These are phyloP conservation scores for Callyntrura sp. DNA, from an alignment of 2,888 invertebrate genomes.

Conservation along the genomic window DNA sequence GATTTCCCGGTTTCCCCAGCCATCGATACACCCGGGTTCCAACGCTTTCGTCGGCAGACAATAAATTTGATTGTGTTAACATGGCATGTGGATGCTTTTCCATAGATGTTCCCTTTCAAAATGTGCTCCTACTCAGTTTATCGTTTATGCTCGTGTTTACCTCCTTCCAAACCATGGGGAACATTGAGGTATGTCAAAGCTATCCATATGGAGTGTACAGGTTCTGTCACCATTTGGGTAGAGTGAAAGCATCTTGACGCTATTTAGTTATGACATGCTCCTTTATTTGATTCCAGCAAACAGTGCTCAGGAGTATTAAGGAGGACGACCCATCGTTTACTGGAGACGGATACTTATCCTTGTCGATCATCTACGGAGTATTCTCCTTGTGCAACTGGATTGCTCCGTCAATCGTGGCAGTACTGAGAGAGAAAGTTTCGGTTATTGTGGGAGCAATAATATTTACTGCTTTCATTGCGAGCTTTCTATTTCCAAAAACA, in stretches of 20 bases:
- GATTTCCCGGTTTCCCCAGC: background rate
- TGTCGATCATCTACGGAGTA: slow-evolving; percentile 96
- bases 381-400: slow-evolving; percentile 97
- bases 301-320: slow-evolving; percentile 92
- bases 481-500: slow-evolving; percentile 94
- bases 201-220: too few relatives aligned
- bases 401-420: slow-evolving; percentile 95
- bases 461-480: slow-evolving; percentile 91
- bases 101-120: slow-evolving; percentile 81
- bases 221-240: too few relatives aligned
- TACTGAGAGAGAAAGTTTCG: slow-evolving; percentile 94
- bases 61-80: slow-evolving; percentile 45
- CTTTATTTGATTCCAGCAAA: slow-evolving; percentile 90
- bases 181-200: slow-evolving; percentile 93
- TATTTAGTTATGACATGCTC: too few relatives aligned
- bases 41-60: background rate
- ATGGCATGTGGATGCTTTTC: slow-evolving; percentile 70
- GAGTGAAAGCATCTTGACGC: too few relatives aligned
- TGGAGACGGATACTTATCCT: slow-evolving; percentile 95
- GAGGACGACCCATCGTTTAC: slow-evolving; percentile 90
- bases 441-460: slow-evolving; percentile 87
- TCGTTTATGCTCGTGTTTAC: slow-evolving; percentile 99
- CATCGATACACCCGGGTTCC: slow-evolving; percentile 54
- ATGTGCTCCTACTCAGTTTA: slow-evolving; percentile 90
- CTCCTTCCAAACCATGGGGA: slow-evolving; percentile 98